Evolutionary conservation across 2,113 vertebrate genomes (phyloP).

Genomic region (Carollia perspicillata): DNA sequence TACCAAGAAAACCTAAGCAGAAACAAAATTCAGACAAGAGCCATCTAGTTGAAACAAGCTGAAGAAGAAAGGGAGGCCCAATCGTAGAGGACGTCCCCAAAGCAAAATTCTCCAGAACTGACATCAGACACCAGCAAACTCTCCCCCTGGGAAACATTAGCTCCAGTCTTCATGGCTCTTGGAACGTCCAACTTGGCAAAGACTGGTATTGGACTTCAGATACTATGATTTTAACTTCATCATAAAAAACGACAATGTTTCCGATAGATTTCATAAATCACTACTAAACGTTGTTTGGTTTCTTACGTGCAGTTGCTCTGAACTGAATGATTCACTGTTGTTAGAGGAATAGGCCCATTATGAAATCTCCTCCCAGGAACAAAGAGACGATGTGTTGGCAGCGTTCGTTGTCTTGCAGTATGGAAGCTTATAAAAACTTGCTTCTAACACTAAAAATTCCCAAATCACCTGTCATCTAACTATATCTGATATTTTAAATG

Average conservation of each 20-base stretch:
- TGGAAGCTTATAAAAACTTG: not conserved
- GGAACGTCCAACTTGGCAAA: not conserved
- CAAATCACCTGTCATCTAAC: not conserved
- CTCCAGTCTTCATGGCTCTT: not conserved
- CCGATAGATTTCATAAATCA: not conserved
- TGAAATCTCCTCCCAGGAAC: not conserved
- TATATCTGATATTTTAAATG: not conserved
- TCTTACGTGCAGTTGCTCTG: not conserved
- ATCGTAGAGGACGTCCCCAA: not conserved
- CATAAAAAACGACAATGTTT: not conserved
- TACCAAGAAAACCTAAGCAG: not conserved
- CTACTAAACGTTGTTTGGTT: not conserved
- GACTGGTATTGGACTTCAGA: not conserved
- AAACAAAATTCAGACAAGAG: not conserved
- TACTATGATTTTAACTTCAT: not conserved
- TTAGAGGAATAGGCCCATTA: not conserved
- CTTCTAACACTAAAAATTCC: not conserved
- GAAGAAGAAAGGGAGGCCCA: not conserved
- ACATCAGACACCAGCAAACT: not conserved
- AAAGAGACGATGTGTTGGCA: not conserved
- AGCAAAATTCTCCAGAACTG: not conserved
- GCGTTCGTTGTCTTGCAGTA: not conserved
- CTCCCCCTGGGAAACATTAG: not conserved
- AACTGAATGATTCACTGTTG: not conserved
- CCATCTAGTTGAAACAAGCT: not conserved